phyloP scores from a whole-genome alignment of 2,113 vertebrate species.

The Serilophus lunatus region DNA sequence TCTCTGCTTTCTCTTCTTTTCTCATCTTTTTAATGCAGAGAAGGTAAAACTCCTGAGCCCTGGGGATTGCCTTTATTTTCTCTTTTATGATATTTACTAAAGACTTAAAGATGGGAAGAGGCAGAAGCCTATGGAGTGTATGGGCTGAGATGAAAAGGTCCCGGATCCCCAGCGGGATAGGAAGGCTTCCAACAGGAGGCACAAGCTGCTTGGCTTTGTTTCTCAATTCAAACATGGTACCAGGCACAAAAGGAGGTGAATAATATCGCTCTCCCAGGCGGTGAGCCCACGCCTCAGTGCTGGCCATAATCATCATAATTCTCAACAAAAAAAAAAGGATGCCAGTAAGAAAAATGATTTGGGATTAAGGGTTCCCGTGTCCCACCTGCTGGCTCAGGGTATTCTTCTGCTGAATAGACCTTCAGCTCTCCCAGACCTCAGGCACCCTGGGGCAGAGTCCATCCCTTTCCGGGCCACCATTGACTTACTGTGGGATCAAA shows the following conservation, averaged over 20 bases:
- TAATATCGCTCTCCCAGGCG: constrained; percentile 56
- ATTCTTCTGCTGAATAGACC: constrained; percentile 27
- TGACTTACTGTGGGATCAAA: background rate
- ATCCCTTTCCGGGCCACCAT: constrained; percentile 1
- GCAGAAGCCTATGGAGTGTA: constrained; percentile 34
- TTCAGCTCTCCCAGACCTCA: background rate
- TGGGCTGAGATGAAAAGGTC: constrained; percentile 58
- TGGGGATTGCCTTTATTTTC: constrained; percentile 10
- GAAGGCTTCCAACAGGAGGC: constrained; percentile 59
- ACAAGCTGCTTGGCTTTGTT: constrained; percentile 60
- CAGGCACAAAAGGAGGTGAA: constrained; percentile 54
- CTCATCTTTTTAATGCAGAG: background rate
- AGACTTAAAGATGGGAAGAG: constrained; percentile 56
- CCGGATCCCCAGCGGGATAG: constrained; percentile 47
- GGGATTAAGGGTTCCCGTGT: constrained; percentile 33
- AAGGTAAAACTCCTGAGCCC: background rate
- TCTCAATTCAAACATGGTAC: constrained; percentile 57
- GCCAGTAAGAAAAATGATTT: constrained; percentile 32
- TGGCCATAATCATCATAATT: background rate
- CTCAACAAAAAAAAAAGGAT: background rate
- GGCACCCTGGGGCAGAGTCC: background rate
- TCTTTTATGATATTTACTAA: constrained; percentile 55
- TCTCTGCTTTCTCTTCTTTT: background rate
- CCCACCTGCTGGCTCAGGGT: constrained; percentile 30
- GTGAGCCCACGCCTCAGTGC: constrained; percentile 1